phyloP scores from a whole-genome alignment of 2,888 invertebrate species.

The Octodonta nipae region DNA sequence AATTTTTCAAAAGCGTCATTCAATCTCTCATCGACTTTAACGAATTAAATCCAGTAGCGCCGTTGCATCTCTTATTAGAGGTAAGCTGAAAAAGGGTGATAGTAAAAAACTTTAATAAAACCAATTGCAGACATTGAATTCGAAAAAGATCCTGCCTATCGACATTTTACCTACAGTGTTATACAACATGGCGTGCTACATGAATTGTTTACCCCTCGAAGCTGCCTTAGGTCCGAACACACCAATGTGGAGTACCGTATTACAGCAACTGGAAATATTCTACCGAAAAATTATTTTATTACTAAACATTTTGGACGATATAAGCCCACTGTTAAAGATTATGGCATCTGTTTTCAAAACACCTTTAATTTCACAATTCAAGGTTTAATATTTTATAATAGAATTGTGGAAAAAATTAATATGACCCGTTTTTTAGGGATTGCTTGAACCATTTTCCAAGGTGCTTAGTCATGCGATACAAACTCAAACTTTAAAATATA shows the following conservation, averaged over 20 bases:
- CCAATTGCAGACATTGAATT: constrained; percentile 49
- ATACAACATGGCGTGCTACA: constrained; percentile 83
- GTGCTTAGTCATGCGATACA: constrained; percentile 86
- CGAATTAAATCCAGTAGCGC: constrained; percentile 88
- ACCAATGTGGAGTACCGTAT: constrained; percentile 63
- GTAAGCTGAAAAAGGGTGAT: constrained; percentile 30
- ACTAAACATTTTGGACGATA: constrained; percentile 55
- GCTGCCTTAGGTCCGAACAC: constrained; percentile 55
- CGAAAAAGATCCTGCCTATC: constrained; percentile 58
- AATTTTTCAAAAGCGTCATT: constrained; percentile 89
- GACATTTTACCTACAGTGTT: constrained; percentile 65
- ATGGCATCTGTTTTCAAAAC: constrained; percentile 71
- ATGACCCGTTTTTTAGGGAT: constrained; percentile 49
- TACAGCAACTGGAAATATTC: constrained; percentile 76
- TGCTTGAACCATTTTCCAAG: constrained; percentile 92
- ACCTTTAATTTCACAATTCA: constrained; percentile 67
- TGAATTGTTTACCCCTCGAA: constrained; percentile 81
- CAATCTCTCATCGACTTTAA: constrained; percentile 89
- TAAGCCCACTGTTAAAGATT: constrained; percentile 56
- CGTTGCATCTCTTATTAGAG: constrained; percentile 81
- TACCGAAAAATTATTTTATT: constrained; percentile 64
- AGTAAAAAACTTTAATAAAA: background rate
- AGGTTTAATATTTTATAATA: constrained; percentile 41
- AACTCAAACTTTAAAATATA: constrained; percentile 67
- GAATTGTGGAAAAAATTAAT: constrained; percentile 3